These are phyloP conservation scores for Cheilosia grossa DNA, from an alignment of 2,888 invertebrate genomes.

Conservation along the genomic window DNA sequence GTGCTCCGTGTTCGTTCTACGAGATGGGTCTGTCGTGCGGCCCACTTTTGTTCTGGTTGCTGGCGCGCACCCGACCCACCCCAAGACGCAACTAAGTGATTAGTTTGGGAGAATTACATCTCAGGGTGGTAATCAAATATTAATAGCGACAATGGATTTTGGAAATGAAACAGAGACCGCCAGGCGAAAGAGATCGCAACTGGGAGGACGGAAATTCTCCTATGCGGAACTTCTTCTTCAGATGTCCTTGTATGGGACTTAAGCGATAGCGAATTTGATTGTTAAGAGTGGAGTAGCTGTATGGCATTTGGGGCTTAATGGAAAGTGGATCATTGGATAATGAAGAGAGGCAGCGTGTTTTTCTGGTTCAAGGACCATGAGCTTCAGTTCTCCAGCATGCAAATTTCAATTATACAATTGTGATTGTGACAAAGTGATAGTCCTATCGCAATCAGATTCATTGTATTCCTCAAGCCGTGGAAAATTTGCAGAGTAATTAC, in stretches of 20 bases:
- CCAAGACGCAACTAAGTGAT: constrained; percentile 71
- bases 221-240: neutral
- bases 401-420: too few relatives aligned
- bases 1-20: constrained; percentile 21
- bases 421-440: too few relatives aligned
- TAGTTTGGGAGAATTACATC: constrained; percentile 73
- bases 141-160: constrained; percentile 74
- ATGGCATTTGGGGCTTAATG: neutral
- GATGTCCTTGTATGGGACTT: neutral
- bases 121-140: constrained; percentile 74
- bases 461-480: too few relatives aligned
- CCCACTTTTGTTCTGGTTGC: constrained; percentile 18
- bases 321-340: neutral
- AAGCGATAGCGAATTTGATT: neutral
- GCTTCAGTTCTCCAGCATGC: too few relatives aligned
- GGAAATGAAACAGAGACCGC: constrained; percentile 61
- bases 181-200: neutral
- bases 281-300: neutral
- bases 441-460: too few relatives aligned
- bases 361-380: too few relatives aligned
- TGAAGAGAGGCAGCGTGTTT: too few relatives aligned
- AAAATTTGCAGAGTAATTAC: too few relatives aligned
- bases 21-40: constrained; percentile 14
- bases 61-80: constrained; percentile 9
- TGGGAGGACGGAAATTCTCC: neutral